A percentile compares a stretch with the other conserved stretches of the same genome.
Conservation (phyloP, 2,113 vertebrate species). For the Kryptolebias marmoratus region DNA sequence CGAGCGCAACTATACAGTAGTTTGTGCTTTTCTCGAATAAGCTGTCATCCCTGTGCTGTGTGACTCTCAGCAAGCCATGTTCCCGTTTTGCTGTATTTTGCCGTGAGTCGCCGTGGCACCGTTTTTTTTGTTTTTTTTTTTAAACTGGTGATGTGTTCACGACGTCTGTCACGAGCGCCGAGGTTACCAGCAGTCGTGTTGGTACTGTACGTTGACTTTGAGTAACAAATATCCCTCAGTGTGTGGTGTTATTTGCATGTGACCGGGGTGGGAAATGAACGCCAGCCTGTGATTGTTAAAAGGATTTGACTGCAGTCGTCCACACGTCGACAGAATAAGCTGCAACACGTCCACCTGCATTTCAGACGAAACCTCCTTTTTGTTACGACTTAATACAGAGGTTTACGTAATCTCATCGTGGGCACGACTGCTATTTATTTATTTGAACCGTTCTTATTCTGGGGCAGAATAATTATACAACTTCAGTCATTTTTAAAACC, state of each 20-base stretch:
- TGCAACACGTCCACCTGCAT: constrained; percentile 24
- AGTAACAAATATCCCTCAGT: constrained; percentile 51
- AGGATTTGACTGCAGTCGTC: neutral
- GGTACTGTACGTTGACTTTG: constrained; percentile 51
- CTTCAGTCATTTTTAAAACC: too few relatives aligned
- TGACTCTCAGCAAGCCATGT: constrained; percentile 23
- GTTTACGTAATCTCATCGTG: too few relatives aligned
- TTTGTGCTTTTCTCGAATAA: constrained; percentile 41
- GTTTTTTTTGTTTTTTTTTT: constrained; percentile 42
- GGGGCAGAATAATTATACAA: too few relatives aligned
- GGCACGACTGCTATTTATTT: too few relatives aligned
- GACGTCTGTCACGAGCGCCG: constrained; percentile 45
- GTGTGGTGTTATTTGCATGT: constrained; percentile 71
- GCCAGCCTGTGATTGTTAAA: constrained; percentile 4
- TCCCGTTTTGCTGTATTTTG: constrained; percentile 65
- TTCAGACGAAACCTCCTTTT: constrained; percentile 10
- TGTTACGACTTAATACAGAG: neutral
- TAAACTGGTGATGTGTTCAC: constrained; percentile 49
- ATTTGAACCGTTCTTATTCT: too few relatives aligned
- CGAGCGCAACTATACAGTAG: constrained; percentile 11
- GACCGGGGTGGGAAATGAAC: constrained; percentile 61
- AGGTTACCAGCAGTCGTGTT: constrained; percentile 51
- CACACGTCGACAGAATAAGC: constrained; percentile 1
- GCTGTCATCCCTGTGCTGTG: constrained; percentile 51
- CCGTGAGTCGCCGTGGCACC: constrained; percentile 58